These are phyloP conservation scores for Stictocephala bisonia DNA, from an alignment of 2,888 invertebrate species.

Conservation along the genomic window DNA sequence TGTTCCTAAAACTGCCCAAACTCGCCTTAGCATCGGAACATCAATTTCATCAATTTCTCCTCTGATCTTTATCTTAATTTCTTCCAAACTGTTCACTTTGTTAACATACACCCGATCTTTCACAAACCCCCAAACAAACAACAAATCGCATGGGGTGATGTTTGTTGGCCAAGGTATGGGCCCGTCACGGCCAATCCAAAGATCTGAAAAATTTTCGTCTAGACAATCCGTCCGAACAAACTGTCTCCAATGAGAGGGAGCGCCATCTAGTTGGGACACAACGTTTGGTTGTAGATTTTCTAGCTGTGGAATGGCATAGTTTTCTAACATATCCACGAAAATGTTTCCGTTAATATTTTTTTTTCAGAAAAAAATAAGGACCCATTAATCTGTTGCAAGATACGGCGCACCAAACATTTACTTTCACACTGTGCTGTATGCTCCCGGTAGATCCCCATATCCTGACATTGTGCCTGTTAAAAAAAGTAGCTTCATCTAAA, in stretches of 20 bases:
- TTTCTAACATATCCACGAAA: slow-evolving; percentile 9
- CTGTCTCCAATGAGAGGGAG: not conserved
- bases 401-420: slow-evolving; percentile 3
- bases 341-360: not conserved
- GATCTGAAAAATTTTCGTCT: not conserved
- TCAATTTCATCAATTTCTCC: not conserved
- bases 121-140: not conserved
- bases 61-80: not conserved
- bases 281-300: not conserved
- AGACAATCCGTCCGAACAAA: slow-evolving; percentile 10
- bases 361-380: slow-evolving; percentile 1
- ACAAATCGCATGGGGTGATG: not conserved
- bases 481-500: slow-evolving; percentile 59
- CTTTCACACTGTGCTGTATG: slow-evolving; percentile 17
- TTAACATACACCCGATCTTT: not conserved
- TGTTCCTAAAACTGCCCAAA: not conserved
- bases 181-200: not conserved
- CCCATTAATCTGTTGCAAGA: not conserved
- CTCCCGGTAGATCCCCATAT: slow-evolving; percentile 56
- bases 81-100: not conserved
- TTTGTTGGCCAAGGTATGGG: not conserved
- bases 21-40: not conserved
- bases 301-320: slow-evolving; percentile 5
- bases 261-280: slow-evolving; percentile 5
- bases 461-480: slow-evolving; percentile 62